Evolutionary conservation across 2,888 invertebrate genomes (phyloP), one percentile per base, ranked within the genome.

Genomic region (Alloscopus bannaensis): DNA sequence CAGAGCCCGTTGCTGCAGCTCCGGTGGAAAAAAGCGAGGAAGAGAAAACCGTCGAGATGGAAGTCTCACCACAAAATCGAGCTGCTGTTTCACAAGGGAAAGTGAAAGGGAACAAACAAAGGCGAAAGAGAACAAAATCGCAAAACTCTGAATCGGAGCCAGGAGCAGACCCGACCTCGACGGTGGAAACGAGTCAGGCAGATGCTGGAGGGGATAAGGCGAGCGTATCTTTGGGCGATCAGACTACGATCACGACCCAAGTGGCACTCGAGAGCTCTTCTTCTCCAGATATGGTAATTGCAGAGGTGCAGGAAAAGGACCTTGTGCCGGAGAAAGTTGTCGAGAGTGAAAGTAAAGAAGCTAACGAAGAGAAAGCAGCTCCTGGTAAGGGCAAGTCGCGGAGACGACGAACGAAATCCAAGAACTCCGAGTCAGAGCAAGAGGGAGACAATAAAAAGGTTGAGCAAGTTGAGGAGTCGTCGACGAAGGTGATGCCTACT

Each of bases 351-450:
- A 11, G 18, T 2, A 55, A 18, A 55, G 3, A 55, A 50, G 1
- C 55, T 3, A 55, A 18, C 8, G 3, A 42, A 8, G 42, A 42
- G 13, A 42, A 42, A 42, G 8, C 36, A 36, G 13, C 36, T 36
- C 36, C 36, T 36, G 20, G 26, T 16, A 62, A 75, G 24, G 31
- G 42, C 1, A 66, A 75, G n/a, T 47, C 31, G 47, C 42, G 50
- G 50, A 40, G 59, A 66, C 55, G 55, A 24, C 22, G 59, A 20
- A 65, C 55, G 24, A 75, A 59, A 50, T 59, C 66, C 1, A 66
- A 66, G 47, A 65, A 55, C 45, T 66, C 59, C 18, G 59, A 75
- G 22, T 65, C 65, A 18, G 75, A 75, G 13, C 20, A 28, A 57
- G 47, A 47, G 18, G n/a, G 18, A n/a, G n/a, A n/a, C n/a, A n/a